Evolutionary conservation across 2,113 vertebrate genomes (phyloP).

Genomic region (Chelonoidis abingdonii): DNA sequence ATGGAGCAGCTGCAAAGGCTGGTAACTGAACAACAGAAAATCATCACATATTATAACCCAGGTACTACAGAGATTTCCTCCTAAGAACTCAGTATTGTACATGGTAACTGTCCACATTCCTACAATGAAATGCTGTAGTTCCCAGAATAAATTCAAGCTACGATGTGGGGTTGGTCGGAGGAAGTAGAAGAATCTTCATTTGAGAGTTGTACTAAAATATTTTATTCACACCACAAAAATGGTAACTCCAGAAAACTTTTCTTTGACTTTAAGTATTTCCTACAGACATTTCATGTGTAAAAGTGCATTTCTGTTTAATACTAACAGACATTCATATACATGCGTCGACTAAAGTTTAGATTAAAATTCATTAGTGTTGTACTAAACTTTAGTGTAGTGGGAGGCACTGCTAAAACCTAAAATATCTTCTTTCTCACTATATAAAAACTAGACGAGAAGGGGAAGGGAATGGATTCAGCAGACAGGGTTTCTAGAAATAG

Average conservation of each 20-base stretch:
- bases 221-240: not conserved
- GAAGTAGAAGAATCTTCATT: not conserved
- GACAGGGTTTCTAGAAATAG: not conserved
- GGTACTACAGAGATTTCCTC: conserved; percentile 39
- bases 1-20: conserved; percentile 73
- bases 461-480: not conserved
- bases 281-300: not conserved
- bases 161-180: not conserved
- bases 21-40: conserved; percentile 74
- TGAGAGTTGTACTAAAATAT: not conserved
- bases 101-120: not conserved
- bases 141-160: not conserved
- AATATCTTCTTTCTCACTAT: not conserved
- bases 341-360: not conserved
- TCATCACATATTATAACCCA: conserved; percentile 67
- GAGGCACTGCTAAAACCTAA: not conserved
- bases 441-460: not conserved
- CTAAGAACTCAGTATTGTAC: not conserved
- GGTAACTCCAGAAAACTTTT: not conserved
- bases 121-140: not conserved
- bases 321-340: not conserved
- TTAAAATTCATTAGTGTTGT: not conserved
- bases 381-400: not conserved
- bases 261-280: not conserved
- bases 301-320: not conserved